phyloP scores from a whole-genome alignment of 2,113 vertebrate species.

The Meles meles region DNA sequence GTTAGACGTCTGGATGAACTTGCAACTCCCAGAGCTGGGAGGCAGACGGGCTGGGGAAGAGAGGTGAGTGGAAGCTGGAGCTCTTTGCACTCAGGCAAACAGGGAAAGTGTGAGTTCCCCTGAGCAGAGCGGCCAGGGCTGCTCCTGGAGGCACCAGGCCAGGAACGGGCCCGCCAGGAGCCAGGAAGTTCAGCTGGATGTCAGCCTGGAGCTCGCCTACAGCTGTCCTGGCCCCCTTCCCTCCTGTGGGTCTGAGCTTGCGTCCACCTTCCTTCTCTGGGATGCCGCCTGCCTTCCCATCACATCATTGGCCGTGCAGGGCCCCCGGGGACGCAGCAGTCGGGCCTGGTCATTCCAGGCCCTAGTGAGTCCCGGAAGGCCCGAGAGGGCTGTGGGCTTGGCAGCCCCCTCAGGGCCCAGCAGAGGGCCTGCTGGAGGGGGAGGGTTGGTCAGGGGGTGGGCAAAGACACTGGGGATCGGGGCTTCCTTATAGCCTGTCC shows the following conservation, averaged over 20 bases:
- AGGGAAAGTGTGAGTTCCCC: neutral
- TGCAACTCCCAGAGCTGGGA: neutral
- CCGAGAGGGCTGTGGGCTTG: neutral
- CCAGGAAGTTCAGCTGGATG: neutral
- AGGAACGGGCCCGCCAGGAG: rapidly evolving
- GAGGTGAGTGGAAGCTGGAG: no score
- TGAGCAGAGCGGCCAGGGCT: rapidly evolving
- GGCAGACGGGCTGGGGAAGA: neutral
- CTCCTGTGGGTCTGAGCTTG: neutral
- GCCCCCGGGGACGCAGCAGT: neutral
- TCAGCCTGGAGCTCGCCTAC: rapidly evolving
- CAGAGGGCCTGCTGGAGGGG: neutral
- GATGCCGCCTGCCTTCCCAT: neutral
- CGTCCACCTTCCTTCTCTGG: neutral
- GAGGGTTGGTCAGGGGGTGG: neutral
- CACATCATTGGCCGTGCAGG: neutral
- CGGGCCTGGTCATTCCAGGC: neutral
- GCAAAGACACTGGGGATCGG: neutral
- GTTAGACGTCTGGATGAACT: neutral
- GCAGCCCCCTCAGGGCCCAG: neutral
- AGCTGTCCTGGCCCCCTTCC: rapidly evolving
- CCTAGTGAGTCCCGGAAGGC: neutral
- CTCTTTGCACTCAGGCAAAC: rapidly evolving
- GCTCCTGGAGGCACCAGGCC: rapidly evolving
- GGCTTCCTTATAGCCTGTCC: neutral